Base-by-base conservation (phyloP, 2,888 invertebrate genomes). In the Alloscopus bannaensis region DNA sequence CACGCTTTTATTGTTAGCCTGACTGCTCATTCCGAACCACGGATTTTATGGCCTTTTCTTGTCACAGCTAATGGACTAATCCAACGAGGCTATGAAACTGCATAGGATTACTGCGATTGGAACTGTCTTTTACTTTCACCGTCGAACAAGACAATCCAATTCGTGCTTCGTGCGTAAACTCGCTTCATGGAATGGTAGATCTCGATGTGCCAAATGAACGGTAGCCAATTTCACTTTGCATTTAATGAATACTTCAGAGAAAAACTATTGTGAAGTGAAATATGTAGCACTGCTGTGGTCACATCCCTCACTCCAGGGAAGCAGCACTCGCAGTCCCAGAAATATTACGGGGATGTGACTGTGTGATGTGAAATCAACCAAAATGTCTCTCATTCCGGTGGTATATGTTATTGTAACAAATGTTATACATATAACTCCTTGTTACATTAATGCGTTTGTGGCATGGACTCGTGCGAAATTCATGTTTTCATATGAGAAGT, bases 1-100 rank as follows among this genome's bases (percentile, higher is more conserved):
- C 26, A 42, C 22, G 13, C 18, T 65, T 65, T 73, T 66, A 73
- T 73, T 65, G 73, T 55, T 64, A 42, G 64, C 59, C 47, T 73
- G 73, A 59, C 65, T 52, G 60, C 65, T 66, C 73, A 66, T 55
- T 65, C 47, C 36, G 31, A 66, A 60, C 52, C 55, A 66, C 40
- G 45, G 57, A 73, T 59, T 65, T 73, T 73, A 65, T 55, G 42
- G 64, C 73, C 73, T 66, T 59, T 59, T 60, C 75, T 60, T 59
- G 66, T 68, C 68, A 66, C 31, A 77, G 40, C 57, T 77, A 77
- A 77, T 77, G 77, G 77, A 62, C 60, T 76, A 69, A 76, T 69
- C 76, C 55, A n/a, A 66, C 29, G n/a, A n/a, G n/a, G n/a, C n/a
- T n/a, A n/a, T 31, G 26, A 31, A 29, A 65, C 45, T 57, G 65